Base-by-base conservation (phyloP, 2,797 vertebrate genomes). In the Tapirus indicus region DNA sequence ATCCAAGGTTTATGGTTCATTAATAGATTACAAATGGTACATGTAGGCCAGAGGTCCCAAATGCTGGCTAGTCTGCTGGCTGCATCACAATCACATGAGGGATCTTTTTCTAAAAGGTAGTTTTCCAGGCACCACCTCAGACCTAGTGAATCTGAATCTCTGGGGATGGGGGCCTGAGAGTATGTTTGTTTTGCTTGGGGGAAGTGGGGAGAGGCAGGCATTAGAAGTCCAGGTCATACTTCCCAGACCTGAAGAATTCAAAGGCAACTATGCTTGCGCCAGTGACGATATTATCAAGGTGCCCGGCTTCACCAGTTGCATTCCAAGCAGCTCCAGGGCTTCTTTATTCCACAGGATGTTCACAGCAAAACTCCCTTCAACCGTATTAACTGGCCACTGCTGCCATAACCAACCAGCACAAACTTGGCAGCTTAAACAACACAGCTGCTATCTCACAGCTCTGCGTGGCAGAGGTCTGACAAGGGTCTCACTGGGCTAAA, bases 211-310 rank as follows among this genome's bases (percentile, higher is more conserved):
- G 17, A 54, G 47, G 13, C 4, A n/a, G 25, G 2, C 69, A 72
- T 79, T 68, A 77, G 71, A 93, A 84, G n/a, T 99, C 99, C 99
- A 99, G 98, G 98, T 99, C 99, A 0, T 99, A 99, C 41, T 99
- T 99, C 10, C 99, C 99, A 1, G 97, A 98, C 0, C 99, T 99
- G 98, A 99, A 99, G 98, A 99, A 99, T 97, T 99, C 99, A 0
- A 99, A 99, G 99, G 99, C 99, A n/a, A 99, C 99, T 91, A 99
- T 99, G 38, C 99, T 99, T 99, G 99, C 99, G 96, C 99, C 99
- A 60, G 99, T 99, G 38, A 99, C 99, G 8, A 99, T 98, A 98
- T 99, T 99, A 71, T 99, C 99, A 0, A 99, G 98, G 98, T 99
- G 99, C 29, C 99, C 99, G 17, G 99, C 99, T 98, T 99, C 99